phyloP scores from a whole-genome alignment of 2,113 vertebrate genomes.

The Bagarius yarrelli region DNA sequence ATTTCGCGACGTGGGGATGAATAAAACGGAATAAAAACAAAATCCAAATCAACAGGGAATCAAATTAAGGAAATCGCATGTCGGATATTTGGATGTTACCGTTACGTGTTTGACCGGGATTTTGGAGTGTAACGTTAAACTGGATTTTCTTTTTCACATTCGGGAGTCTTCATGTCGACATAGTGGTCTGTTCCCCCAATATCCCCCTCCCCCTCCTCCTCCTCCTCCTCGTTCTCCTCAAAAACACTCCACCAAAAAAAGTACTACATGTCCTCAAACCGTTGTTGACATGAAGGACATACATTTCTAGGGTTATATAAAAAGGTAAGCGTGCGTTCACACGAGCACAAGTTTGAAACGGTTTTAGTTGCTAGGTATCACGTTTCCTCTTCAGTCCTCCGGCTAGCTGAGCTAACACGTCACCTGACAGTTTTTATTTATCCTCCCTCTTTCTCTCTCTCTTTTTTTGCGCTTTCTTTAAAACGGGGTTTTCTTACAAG shows the following conservation, averaged over 20 bases:
- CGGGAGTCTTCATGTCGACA: constrained; percentile 15
- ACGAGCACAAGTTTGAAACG: background rate
- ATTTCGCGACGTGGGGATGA: constrained; percentile 44
- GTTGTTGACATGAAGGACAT: constrained; percentile 77
- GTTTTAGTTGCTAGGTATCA: constrained; percentile 38
- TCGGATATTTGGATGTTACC: constrained; percentile 1
- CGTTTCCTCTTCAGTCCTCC: constrained; percentile 38
- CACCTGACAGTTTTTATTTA: constrained; percentile 3
- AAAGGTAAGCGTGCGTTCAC: constrained; percentile 60
- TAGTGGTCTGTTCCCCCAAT: background rate
- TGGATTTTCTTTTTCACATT: constrained; percentile 4
- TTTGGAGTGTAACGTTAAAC: constrained; percentile 15
- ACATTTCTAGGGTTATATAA: constrained; percentile 69
- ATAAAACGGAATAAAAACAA: constrained; percentile 72
- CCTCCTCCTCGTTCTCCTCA: constrained; percentile 7
- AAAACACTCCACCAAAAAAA: constrained; percentile 50
- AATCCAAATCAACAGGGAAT: constrained; percentile 14
- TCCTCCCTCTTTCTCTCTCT: background rate
- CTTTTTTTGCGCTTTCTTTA: background rate
- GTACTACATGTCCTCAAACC: constrained; percentile 51
- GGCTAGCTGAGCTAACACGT: constrained; percentile 23
- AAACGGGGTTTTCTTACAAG: background rate
- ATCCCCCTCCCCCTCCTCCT: constrained; percentile 1
- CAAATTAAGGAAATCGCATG: background rate
- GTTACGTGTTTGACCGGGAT: constrained; percentile 10